Base-by-base conservation (phyloP, 1,140 invertebrate species). In the Lutraria rhynchaena region DNA sequence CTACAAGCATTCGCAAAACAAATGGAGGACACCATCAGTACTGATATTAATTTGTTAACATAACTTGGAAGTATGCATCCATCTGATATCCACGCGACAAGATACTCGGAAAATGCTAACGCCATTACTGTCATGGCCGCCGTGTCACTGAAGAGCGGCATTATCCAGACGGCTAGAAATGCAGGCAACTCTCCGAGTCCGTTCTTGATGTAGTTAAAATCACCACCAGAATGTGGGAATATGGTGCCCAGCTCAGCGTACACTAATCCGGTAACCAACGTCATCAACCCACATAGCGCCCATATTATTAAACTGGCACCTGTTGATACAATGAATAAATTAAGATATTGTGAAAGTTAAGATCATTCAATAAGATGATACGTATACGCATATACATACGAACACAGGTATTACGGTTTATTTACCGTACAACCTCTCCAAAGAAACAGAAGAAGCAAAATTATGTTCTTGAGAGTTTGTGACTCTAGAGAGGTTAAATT, bases 111-210 rank as follows among this genome's bases (percentile, higher is more conserved):
- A 46, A 77, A 83, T 13, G 69, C 67, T 15, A 87, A 46, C 37
- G 83, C 35, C 15, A 85, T 44, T 57, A 86, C 61, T 17, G 82
- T 78, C 29, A 81, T 55, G 98, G 44, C 24, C 17, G 55, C 35
- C 13, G 97, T 97, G 74, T 98, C 93, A 58, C 99, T 97, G 85
- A 87, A 67, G 17, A 86, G 33, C 0, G 57, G 51, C 19, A 81
- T 31, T n/a, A 71, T 29, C 83, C 80, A 87, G n/a, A 80, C 46
- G 5, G 55, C 35, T 15, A 87, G 49, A 67, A 88, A 88, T 17
- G 83, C 84, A 15, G 82, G 61, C 15, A 71, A 15, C 7, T 24
- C 11, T 31, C 86, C 85, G 31, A 83, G 74, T 11, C 81, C 83
- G 49, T 82, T 65, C 5, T 61, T 37, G 27, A 88, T 77, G 67